Evolutionary conservation across 1,140 invertebrate species (phyloP).

Genomic region (Pseudomyrmex concolor): DNA sequence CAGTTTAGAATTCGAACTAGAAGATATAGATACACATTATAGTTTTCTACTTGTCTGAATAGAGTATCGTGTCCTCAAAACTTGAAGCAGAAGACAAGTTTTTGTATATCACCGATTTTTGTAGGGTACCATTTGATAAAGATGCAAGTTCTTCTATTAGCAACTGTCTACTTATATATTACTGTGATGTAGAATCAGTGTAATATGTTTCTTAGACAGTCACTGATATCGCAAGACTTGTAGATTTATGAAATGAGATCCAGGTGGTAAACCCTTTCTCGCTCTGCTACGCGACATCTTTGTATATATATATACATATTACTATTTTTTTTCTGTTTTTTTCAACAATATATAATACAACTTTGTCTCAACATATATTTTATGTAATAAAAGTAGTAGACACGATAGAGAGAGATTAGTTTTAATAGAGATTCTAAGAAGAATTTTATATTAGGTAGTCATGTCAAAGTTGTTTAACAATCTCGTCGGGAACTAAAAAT

Average conservation of each 20-base stretch:
- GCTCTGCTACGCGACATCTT: background rate
- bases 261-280: background rate
- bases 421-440: slow-evolving; percentile 20
- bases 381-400: slow-evolving; percentile 55
- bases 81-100: background rate
- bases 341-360: slow-evolving; percentile 69
- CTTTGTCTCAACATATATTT: slow-evolving; percentile 46
- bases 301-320: slow-evolving; percentile 2
- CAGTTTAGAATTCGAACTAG: slow-evolving; percentile 10
- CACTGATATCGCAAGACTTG: no score
- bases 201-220: no score
- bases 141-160: no score
- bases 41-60: slow-evolving; percentile 29
- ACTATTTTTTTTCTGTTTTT: slow-evolving; percentile 13
- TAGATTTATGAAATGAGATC: background rate
- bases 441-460: background rate
- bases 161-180: no score
- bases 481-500: slow-evolving; percentile 24
- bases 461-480: slow-evolving; percentile 33
- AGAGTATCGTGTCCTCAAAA: background rate
- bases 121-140: no score
- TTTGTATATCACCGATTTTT: background rate
- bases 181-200: no score
- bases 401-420: slow-evolving; percentile 57
- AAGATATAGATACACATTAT: slow-evolving; percentile 1